These are phyloP conservation scores for Lytechinus pictus DNA, from an alignment of 35 echinoderm and acorn worm genomes.

Conservation along the genomic window DNA sequence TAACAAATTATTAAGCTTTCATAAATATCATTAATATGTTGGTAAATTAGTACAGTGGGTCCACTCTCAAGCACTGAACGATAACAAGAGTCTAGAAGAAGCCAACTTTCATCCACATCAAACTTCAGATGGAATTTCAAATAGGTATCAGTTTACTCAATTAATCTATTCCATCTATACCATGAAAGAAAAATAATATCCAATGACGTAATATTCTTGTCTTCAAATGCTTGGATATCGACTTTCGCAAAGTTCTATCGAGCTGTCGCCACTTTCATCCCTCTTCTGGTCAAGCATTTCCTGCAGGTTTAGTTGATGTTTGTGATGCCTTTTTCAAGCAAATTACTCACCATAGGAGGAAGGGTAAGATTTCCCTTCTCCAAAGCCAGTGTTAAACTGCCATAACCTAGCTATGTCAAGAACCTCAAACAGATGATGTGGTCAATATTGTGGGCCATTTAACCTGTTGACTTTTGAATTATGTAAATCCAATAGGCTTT, in stretches of 20 bases:
- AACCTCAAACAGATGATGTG: no score
- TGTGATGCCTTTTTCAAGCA: not conserved
- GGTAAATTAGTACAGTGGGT: no score
- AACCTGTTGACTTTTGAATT: no score
- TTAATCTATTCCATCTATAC: not conserved
- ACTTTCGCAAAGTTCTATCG: constrained; percentile 2
- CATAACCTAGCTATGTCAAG: no score
- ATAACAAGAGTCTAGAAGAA: not conserved
- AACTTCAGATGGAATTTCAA: not conserved
- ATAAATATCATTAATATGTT: no score
- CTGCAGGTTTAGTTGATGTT: not conserved
- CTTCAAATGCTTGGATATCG: not conserved
- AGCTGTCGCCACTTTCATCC: constrained; percentile 16
- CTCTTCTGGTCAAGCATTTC: constrained; percentile 9
- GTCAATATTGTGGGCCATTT: no score
- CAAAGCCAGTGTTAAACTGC: not conserved
- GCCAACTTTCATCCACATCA: not conserved
- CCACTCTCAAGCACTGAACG: no score
- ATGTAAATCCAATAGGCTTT: no score
- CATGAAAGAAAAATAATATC: not conserved
- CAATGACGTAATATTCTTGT: not conserved
- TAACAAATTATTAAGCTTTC: no score
- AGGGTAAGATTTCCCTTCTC: not conserved
- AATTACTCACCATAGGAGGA: not conserved
- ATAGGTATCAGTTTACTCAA: not conserved